phyloP scores from a whole-genome alignment of 2,888 invertebrate genomes.

The Boloria euphrosyne region DNA sequence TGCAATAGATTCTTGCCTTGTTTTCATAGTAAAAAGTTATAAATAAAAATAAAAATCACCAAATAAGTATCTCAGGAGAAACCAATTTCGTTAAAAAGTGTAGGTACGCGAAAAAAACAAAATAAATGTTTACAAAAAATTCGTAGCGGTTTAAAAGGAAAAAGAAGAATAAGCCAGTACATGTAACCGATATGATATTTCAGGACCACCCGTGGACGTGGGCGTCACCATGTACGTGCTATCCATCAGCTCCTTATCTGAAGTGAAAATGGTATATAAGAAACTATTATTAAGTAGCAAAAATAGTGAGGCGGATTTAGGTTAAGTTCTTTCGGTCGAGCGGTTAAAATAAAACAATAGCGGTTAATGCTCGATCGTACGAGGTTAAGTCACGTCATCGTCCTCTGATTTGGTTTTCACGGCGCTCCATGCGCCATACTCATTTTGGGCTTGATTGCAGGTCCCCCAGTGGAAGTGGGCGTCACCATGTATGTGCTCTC shows the following conservation, averaged over 20 bases:
- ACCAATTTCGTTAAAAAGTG: too few relatives aligned
- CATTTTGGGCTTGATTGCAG: conserved; percentile 87
- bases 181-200: conserved; percentile 69
- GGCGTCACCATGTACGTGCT: conserved; percentile 92
- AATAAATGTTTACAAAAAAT: background rate
- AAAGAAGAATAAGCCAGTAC: conserved; percentile 40
- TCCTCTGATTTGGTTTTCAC: conserved; percentile 68
- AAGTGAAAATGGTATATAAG: conserved; percentile 89
- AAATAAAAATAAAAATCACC: too few relatives aligned
- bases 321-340: conserved; percentile 57
- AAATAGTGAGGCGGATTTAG: conserved; percentile 53
- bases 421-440: conserved; percentile 60
- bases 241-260: conserved; percentile 91
- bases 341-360: too few relatives aligned
- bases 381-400: conserved; percentile 88
- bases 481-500: conserved; percentile 99
- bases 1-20: too few relatives aligned
- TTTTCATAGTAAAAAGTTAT: too few relatives aligned
- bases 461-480: conserved; percentile 98
- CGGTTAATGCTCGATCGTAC: conserved; percentile 73
- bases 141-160: conserved; percentile 1
- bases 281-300: conserved; percentile 61
- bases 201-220: conserved; percentile 90
- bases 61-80: too few relatives aligned
- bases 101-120: too few relatives aligned